phyloP scores from a whole-genome alignment of 2,113 vertebrate genomes.

The Lichenostomus cassidix region DNA sequence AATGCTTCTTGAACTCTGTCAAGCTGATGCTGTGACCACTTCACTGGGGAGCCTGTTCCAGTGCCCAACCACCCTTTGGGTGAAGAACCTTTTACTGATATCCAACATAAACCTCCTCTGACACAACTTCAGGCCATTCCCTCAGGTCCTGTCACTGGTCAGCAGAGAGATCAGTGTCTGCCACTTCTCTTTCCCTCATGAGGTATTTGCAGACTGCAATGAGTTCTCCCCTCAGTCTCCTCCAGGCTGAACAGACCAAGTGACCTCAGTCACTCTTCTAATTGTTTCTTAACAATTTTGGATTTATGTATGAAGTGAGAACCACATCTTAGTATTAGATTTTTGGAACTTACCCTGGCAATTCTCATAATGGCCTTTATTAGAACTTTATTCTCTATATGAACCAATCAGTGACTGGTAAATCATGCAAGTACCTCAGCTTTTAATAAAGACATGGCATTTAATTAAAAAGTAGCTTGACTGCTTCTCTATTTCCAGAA shows the following conservation, averaged over 20 bases:
- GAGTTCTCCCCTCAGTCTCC: not conserved
- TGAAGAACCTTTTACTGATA: fast-evolving
- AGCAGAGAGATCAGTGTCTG: not conserved
- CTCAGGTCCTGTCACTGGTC: not conserved
- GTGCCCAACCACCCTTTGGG: fast-evolving
- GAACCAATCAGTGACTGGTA: not conserved
- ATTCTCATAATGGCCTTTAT: not conserved
- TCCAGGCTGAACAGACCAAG: not conserved
- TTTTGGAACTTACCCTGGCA: not conserved
- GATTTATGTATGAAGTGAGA: not conserved
- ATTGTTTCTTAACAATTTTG: not conserved
- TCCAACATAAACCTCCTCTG: not conserved
- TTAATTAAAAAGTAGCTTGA: not conserved
- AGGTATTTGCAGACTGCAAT: not conserved
- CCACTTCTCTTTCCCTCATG: fast-evolving
- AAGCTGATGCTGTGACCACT: not conserved
- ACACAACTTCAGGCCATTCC: not conserved
- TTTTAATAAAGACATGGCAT: not conserved
- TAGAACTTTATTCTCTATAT: not conserved
- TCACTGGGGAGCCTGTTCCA: not conserved
- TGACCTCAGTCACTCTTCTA: not conserved
- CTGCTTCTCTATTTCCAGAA: not conserved
- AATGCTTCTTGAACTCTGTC: not conserved
- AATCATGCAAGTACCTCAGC: not conserved
- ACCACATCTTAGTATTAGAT: not conserved